Conservation (phyloP, 2,888 invertebrate species). For the Ornithoptera alexandrae region DNA sequence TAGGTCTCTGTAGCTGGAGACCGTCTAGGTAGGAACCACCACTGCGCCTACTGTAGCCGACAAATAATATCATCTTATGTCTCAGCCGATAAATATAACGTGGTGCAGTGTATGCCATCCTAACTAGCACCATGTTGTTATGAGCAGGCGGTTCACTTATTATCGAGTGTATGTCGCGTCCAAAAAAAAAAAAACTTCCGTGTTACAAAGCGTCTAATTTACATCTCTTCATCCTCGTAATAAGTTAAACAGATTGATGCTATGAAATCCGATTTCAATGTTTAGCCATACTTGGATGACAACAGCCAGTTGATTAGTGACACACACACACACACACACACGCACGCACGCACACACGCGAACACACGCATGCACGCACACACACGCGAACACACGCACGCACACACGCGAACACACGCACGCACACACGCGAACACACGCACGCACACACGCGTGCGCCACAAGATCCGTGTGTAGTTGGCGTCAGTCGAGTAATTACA, state of each 20-base stretch:
- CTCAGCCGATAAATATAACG: no score
- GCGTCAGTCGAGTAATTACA: conserved; percentile 62
- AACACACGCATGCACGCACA: conserved; percentile 28
- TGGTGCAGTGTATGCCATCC: no score
- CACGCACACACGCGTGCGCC: neutral
- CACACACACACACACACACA: conserved; percentile 38
- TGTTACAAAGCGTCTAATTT: no score
- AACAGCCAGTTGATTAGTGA: conserved; percentile 65
- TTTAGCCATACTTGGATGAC: conserved; percentile 44
- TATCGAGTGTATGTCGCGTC: no score
- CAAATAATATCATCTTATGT: no score
- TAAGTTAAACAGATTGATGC: conserved; percentile 7
- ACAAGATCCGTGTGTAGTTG: conserved; percentile 41
- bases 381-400: conserved; percentile 41
- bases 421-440: conserved; percentile 30
- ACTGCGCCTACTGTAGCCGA: no score
- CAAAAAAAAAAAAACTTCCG: no score
- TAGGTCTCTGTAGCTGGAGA: no score
- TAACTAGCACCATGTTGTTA: no score
- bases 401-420: conserved; percentile 37
- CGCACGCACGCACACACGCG: conserved; percentile 35
- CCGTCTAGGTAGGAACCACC: no score
- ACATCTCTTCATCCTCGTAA: neutral
- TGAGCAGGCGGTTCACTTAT: no score
- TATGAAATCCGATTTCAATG: conserved; percentile 40